Evolutionary conservation across 2,797 vertebrate genomes (phyloP).

Genomic region (Poecilia gillii): DNA sequence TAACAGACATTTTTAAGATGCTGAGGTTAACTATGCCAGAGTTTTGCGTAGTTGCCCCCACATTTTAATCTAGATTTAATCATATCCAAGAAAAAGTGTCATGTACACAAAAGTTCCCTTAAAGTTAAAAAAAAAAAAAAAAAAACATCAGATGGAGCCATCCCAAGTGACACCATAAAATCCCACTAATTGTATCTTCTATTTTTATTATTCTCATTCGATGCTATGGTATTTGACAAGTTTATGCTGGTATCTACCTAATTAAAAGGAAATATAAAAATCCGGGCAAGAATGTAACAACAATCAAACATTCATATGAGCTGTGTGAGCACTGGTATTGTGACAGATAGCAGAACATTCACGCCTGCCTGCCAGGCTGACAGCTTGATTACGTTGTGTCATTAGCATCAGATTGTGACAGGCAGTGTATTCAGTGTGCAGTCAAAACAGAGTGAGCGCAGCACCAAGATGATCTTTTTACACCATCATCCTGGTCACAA

Average conservation of each 20-base stretch:
- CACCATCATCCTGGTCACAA: neutral
- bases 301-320: slow-evolving; percentile 33
- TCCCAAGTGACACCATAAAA: neutral
- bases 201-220: neutral
- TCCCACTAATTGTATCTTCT: neutral
- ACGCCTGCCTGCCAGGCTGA: slow-evolving; percentile 46
- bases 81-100: neutral
- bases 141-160: neutral
- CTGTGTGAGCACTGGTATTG: slow-evolving; percentile 12
- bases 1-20: neutral
- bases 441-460: slow-evolving; percentile 18
- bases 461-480: slow-evolving; percentile 5
- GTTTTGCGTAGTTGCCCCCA: neutral
- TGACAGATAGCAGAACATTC: slow-evolving; percentile 46
- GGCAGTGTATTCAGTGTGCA: slow-evolving; percentile 46
- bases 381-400: slow-evolving; percentile 62
- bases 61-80: neutral
- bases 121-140: neutral
- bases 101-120: neutral
- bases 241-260: neutral
- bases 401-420: slow-evolving; percentile 66
- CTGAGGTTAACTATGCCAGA: neutral
- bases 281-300: slow-evolving; percentile 43
- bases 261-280: slow-evolving; percentile 26
- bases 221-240: neutral